Conservation (phyloP, 2,888 invertebrate species). For the Smittia aterrima region DNA sequence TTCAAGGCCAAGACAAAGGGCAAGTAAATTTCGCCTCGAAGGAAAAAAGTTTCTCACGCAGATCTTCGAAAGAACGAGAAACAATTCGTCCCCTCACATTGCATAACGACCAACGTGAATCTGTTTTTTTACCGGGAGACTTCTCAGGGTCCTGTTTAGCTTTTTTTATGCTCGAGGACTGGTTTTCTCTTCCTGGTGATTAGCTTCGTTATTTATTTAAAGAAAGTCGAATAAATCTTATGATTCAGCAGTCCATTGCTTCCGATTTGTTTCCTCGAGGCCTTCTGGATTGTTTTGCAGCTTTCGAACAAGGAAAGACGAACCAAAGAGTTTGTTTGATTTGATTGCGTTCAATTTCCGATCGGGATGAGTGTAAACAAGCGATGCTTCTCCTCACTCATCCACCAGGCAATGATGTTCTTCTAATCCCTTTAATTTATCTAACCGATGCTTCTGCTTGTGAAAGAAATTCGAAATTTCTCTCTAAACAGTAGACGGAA, state of each 20-base stretch:
- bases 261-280: constrained; percentile 30
- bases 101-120: constrained; percentile 33
- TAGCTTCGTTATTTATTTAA: constrained; percentile 34
- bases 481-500: background rate
- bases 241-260: constrained; percentile 38
- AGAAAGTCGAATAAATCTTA: constrained; percentile 17
- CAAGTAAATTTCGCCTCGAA: constrained; percentile 2
- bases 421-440: constrained; percentile 18
- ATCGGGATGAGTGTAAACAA: background rate
- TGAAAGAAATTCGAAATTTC: background rate
- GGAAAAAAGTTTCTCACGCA: constrained; percentile 37
- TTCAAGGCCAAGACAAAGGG: constrained; percentile 16
- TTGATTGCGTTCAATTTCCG: background rate
- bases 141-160: constrained; percentile 16
- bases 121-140: constrained; percentile 18
- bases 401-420: background rate
- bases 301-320: background rate
- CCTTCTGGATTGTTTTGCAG: background rate
- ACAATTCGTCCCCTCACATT: constrained; percentile 27
- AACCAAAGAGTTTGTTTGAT: constrained; percentile 33
- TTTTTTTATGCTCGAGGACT: constrained; percentile 12
- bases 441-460: background rate
- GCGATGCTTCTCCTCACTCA: background rate
- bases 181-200: constrained; percentile 22
- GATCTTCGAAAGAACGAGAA: constrained; percentile 13